Conservation (phyloP, 2,113 vertebrate genomes). For the Pelecanus crispus region DNA sequence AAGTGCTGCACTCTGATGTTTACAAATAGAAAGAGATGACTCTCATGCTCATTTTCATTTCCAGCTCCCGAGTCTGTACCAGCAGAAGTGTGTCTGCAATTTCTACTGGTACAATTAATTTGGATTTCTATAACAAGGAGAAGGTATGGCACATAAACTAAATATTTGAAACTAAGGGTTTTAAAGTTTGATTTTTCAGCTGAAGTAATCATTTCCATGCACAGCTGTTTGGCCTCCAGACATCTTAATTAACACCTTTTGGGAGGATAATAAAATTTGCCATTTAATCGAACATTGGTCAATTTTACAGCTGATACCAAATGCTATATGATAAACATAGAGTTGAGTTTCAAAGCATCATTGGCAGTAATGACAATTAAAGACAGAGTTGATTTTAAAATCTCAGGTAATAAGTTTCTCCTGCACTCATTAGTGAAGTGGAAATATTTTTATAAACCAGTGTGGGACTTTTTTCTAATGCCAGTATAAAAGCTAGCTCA, state of each 20-base stretch:
- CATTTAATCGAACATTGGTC: not conserved
- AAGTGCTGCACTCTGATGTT: not conserved
- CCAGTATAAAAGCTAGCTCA: not conserved
- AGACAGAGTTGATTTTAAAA: not conserved
- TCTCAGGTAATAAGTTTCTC: not conserved
- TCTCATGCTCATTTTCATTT: not conserved
- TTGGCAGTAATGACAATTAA: not conserved
- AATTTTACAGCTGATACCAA: constrained; percentile 12
- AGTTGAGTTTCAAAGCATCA: not conserved
- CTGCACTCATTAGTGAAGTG: not conserved
- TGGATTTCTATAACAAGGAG: not conserved
- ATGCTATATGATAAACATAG: not conserved
- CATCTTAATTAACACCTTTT: constrained; percentile 39
- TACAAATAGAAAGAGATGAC: not conserved
- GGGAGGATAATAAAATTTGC: not conserved
- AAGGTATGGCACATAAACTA: not conserved
- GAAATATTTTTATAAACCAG: not conserved
- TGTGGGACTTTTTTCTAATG: not conserved
- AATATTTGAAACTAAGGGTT: not conserved
- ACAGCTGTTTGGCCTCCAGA: constrained; percentile 29
- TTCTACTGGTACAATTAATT: not conserved
- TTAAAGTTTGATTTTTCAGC: not conserved
- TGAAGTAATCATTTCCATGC: constrained; percentile 18
- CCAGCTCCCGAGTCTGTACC: not conserved
- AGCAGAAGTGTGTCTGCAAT: not conserved